These are phyloP conservation scores for Thera obeliscata DNA, from an alignment of 2,888 invertebrate genomes.

Conservation along the genomic window DNA sequence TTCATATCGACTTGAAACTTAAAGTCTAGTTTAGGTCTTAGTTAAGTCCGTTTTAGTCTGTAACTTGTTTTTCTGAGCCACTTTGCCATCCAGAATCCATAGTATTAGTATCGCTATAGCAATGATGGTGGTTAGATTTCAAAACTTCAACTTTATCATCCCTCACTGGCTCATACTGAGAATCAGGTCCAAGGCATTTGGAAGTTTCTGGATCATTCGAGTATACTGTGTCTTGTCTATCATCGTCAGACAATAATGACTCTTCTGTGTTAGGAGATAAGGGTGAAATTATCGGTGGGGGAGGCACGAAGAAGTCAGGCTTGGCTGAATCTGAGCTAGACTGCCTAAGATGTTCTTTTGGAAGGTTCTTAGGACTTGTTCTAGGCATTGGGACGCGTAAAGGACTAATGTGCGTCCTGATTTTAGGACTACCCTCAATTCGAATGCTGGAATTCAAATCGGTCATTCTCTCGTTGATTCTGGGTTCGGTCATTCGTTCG, in stretches of 20 bases:
- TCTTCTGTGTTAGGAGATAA: conserved; percentile 77
- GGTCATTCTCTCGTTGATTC: conserved; percentile 55
- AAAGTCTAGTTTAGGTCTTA: neutral
- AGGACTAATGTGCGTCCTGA: conserved; percentile 66
- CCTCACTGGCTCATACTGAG: conserved; percentile 73
- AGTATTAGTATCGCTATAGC: conserved; percentile 85
- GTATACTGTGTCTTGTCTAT: conserved; percentile 62
- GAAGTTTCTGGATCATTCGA: conserved; percentile 70
- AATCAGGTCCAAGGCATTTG: conserved; percentile 72
- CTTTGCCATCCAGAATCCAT: conserved; percentile 89
- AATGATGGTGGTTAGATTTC: conserved; percentile 79
- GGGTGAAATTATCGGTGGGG: conserved; percentile 64
- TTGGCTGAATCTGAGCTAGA: conserved; percentile 43
- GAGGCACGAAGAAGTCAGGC: conserved; percentile 65
- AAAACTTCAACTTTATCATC: conserved; percentile 70
- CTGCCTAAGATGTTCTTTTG: conserved; percentile 34
- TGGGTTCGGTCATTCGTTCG: conserved; percentile 47
- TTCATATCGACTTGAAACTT: neutral
- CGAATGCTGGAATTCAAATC: conserved; percentile 72
- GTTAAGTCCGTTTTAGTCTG: conserved; percentile 51
- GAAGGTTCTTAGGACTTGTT: conserved; percentile 53
- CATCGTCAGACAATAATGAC: conserved; percentile 73
- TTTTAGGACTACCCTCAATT: conserved; percentile 72
- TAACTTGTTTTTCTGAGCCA: conserved; percentile 86
- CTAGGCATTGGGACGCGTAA: conserved; percentile 57